These are phyloP conservation scores for Antechinus stuartii DNA, from an alignment of 2,113 vertebrate genomes.

Conservation along the genomic window DNA sequence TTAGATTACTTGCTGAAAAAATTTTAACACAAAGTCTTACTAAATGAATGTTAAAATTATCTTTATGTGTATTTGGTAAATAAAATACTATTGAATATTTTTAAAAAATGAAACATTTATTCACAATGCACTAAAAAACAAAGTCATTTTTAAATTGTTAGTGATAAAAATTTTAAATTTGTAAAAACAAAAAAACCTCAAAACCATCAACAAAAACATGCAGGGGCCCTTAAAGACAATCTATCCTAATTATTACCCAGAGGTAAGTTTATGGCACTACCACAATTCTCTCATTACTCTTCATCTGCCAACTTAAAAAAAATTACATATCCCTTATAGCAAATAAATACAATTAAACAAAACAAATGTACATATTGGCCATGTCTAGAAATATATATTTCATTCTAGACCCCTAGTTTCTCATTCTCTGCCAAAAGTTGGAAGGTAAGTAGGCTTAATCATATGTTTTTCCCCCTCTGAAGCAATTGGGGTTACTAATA, in stretches of 20 bases:
- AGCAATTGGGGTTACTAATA: not conserved
- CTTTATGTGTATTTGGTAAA: too few species aligned
- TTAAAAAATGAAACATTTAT: too few species aligned
- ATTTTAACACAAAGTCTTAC: too few species aligned
- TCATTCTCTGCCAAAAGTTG: not conserved
- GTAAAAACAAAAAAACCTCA: too few species aligned
- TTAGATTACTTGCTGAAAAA: too few species aligned
- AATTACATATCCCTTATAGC: not conserved
- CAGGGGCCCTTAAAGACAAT: not conserved
- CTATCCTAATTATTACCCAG: not conserved
- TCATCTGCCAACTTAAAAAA: not conserved
- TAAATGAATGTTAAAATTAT: too few species aligned
- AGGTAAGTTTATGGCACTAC: not conserved
- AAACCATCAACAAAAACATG: not conserved
- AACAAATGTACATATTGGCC: not conserved
- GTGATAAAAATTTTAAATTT: too few species aligned
- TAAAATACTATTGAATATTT: too few species aligned
- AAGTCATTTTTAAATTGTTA: too few species aligned
- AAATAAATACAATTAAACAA: not conserved
- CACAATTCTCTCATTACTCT: not conserved
- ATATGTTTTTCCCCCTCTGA: not conserved
- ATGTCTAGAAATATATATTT: not conserved
- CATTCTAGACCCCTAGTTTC: not conserved
- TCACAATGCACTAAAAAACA: too few species aligned
- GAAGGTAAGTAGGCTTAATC: not conserved